Base-by-base conservation (phyloP, 92 coral and sea anemone genomes). In the Bergia sp. region DNA sequence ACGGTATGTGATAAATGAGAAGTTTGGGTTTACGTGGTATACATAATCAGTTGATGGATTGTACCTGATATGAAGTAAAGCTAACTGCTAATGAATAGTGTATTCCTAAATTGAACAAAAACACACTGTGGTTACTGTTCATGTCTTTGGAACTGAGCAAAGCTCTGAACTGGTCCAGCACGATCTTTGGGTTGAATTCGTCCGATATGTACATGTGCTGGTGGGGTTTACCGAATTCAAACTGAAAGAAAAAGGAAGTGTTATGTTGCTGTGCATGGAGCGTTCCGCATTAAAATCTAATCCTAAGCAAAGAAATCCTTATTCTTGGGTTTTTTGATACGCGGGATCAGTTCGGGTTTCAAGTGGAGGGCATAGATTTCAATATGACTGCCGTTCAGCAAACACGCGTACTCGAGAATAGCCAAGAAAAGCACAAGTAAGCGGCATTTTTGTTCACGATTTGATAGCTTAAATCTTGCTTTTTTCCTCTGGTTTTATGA, bases 21-120 rank as follows among this genome's bases (percentile, higher is more conserved):
- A 29, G 29, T 1, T 37, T 72, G 5, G 40, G 42, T 21, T 36
- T 37, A 7, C 10, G 37, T 36, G 76, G 38, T 5, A 23, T 67
- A 37, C 5, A 45, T 67, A 5, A 67, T 20, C 41, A 1, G 41
- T 6, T 23, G 3, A 12, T 73, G 42, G 8, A 7, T 41, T 18
- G 42, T 84, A 84, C 87, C 87, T 84, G 87, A 16, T 84, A 84
- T 3, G 45, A 15, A 44, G 78, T 84, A 64, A 84, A 84, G 65
- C 29, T 84, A 41, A 84, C 37, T 29, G 65, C 87, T 44, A 84
- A 11, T 15, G 87, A 84, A 38, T 84, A 84, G 21, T 84, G 87
- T 72, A 84, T 65, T 2, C 87, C 87, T 79, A 84, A 44, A 38
- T 84, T 84, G 79, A 84, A 84, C 7, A 84, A 44, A 45, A 84